phyloP scores from a whole-genome alignment of 1,140 invertebrate species.

The Nasonia giraulti region DNA sequence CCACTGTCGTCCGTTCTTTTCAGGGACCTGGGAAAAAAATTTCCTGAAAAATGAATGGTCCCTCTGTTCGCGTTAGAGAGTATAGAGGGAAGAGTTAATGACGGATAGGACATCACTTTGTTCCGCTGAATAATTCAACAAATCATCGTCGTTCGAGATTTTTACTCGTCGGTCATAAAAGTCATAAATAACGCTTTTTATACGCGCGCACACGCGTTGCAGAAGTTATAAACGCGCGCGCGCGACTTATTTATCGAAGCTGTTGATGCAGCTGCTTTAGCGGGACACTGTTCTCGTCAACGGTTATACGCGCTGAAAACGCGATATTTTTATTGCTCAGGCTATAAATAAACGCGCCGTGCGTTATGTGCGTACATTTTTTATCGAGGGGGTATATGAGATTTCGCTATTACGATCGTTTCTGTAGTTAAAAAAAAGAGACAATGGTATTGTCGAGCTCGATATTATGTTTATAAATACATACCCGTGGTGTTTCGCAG shows the following conservation, averaged over 20 bases:
- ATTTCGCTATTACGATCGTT: too few relatives aligned
- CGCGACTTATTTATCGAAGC: not conserved
- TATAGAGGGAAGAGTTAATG: not conserved
- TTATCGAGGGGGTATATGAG: too few relatives aligned
- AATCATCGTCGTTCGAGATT: not conserved
- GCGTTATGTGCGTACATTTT: not conserved
- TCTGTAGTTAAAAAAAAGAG: too few relatives aligned
- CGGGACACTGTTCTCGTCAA: not conserved
- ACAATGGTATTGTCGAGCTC: too few relatives aligned
- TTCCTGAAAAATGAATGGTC: conserved; percentile 14
- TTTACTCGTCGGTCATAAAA: not conserved
- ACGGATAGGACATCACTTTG: conserved; percentile 3
- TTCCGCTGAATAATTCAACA: conserved; percentile 8
- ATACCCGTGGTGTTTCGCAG: too few relatives aligned
- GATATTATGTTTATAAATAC: too few relatives aligned
- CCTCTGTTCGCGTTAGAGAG: not conserved
- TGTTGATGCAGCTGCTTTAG: not conserved
- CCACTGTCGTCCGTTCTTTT: not conserved
- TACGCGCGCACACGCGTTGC: too few relatives aligned
- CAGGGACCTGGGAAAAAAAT: not conserved
- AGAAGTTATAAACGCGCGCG: not conserved
- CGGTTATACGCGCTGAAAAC: not conserved
- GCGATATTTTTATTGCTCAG: not conserved
- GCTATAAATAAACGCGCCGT: not conserved
- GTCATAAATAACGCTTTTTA: conserved; percentile 1